These are phyloP conservation scores for Propithecus coquereli DNA, from an alignment of 2,113 vertebrate genomes.

Conservation along the genomic window DNA sequence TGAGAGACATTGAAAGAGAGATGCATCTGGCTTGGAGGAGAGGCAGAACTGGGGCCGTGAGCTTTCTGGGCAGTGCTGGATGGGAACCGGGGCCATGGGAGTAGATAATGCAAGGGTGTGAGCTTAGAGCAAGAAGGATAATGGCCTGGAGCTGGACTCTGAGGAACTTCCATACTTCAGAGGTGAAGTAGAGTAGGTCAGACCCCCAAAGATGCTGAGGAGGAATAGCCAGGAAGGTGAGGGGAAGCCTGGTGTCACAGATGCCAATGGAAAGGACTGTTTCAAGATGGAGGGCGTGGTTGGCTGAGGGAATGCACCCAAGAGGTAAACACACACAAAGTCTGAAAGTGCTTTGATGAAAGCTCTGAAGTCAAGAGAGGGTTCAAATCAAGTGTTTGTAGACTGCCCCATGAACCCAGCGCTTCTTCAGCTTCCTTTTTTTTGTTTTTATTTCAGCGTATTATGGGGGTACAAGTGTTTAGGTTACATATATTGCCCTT, in stretches of 20 bases:
- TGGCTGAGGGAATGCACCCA: background rate
- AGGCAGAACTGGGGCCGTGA: background rate
- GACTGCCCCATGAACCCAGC: background rate
- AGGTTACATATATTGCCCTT: too few relatives aligned
- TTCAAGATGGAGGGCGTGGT: background rate
- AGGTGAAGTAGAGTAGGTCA: background rate
- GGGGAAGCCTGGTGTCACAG: background rate
- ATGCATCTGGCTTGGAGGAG: background rate
- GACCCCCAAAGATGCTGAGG: background rate
- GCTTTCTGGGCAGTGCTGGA: background rate
- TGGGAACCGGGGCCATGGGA: background rate
- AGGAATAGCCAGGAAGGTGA: background rate
- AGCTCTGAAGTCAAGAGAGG: background rate
- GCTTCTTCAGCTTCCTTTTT: background rate
- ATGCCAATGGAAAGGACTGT: background rate
- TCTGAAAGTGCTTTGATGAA: background rate
- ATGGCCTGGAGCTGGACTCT: background rate
- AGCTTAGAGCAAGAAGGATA: background rate
- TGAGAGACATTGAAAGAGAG: background rate
- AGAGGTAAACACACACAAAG: background rate
- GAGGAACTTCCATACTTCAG: background rate
- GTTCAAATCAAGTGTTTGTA: background rate
- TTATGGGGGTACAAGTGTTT: too few relatives aligned
- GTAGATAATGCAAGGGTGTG: background rate
- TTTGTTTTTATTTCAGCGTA: too few relatives aligned